A percentile compares a stretch with the other conserved stretches of the same genome.
phyloP scores from a whole-genome alignment of 2,113 vertebrate species.

The Oxyura jamaicensis region DNA sequence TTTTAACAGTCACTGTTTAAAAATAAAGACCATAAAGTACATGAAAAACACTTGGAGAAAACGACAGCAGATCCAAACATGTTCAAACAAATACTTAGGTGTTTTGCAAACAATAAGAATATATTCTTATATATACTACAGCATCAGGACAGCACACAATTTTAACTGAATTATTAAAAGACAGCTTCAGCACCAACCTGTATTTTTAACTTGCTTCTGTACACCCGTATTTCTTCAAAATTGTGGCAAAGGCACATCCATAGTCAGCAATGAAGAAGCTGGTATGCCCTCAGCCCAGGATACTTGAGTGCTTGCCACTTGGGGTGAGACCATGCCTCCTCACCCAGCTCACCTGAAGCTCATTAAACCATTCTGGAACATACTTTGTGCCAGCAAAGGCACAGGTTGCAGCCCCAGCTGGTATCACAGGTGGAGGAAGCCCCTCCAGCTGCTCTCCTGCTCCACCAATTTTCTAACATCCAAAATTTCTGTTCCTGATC shows the following conservation, averaged over 20 bases:
- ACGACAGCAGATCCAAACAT: background rate
- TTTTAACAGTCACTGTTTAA: background rate
- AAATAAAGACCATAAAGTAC: background rate
- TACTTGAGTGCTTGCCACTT: rapidly evolving
- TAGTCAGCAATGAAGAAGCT: background rate
- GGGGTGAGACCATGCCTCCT: background rate
- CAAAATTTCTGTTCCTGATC: background rate
- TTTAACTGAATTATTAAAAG: background rate
- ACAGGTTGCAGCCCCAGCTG: rapidly evolving
- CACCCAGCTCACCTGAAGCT: background rate
- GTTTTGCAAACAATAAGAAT: rapidly evolving
- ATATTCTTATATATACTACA: background rate
- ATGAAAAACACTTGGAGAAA: background rate
- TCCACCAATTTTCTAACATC: background rate
- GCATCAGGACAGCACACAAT: background rate
- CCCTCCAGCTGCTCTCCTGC: background rate
- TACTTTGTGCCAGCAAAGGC: background rate
- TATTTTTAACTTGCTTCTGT: background rate
- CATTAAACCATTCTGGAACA: background rate
- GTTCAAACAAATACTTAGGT: background rate
- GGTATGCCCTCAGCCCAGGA: background rate
- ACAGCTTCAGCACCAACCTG: background rate
- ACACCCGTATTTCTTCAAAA: background rate
- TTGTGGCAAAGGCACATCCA: background rate
- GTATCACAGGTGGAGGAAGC: background rate